Evolutionary conservation across 2,797 vertebrate species (phyloP), one percentile per base, ranked within the genome.

Genomic region (Gymnocypris eckloni): DNA sequence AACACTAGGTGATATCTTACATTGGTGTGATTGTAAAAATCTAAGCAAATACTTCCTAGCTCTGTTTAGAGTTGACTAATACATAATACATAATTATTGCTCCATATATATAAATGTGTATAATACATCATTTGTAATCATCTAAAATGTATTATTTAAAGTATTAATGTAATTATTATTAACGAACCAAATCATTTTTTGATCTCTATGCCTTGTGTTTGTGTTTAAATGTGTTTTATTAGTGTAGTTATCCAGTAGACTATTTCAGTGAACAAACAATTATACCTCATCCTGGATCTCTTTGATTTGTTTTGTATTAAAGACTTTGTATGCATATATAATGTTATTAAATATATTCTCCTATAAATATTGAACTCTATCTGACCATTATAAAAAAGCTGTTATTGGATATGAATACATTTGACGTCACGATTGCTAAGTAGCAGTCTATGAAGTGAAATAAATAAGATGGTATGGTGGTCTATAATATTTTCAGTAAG

Each of bases 21-120:
- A 18, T 22, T n/a, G 11, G 33, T n/a, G 6, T 39, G 56, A 39
- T 28, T 79, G 77, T 79, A 79, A 79, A 79, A 61, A 61, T 61
- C 22, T 0, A 11, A 16, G 20, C 20, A n/a, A 11, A 37, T 76
- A 52, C 4, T 20, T 11, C 4, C 37, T 56, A 20, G 18, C 15
- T 16, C 9, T 59, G 13, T 43, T 79, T 61, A 56, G 50, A 39
- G 75, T 22, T 25, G 22, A 41, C 33, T 11, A 50, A 18, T 73
- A n/a, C 12, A 25, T 25, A 61, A 61, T 61, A n/a, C 59, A 13
- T 25, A 43, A 43, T 75, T 33, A 20, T 41, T 71, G 39, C 39
- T 72, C 39, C 41, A 28, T 28, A n/a, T 48, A 72, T 48, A 22
- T 71, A n/a, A 4, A 39, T 69, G 16, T 43, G 9, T 43, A 10